Evolutionary conservation across 2,888 invertebrate genomes (phyloP).

Genomic region (Atherix ibis): DNA sequence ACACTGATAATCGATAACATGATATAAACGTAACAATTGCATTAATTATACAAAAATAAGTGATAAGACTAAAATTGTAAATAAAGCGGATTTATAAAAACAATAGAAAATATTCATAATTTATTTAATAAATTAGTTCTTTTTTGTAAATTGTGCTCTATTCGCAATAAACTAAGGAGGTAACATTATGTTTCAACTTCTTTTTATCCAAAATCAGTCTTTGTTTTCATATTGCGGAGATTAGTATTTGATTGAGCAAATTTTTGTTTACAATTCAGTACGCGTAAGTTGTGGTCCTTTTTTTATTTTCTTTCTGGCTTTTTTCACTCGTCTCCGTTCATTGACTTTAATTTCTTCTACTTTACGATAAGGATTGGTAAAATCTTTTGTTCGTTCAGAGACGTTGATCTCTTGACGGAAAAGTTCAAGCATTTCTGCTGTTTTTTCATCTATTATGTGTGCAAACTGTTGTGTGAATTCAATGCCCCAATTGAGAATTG

Average conservation of each 20-base stretch:
- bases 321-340: constrained; percentile 5
- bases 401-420: constrained; percentile 15
- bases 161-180: no score
- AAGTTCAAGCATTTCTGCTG: constrained; percentile 13
- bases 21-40: no score
- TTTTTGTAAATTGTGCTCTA: no score
- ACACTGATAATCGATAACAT: constrained; percentile 35
- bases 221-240: no score
- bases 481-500: constrained; percentile 14
- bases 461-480: constrained; percentile 13
- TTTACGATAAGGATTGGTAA: constrained; percentile 9
- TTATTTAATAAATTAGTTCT: no score
- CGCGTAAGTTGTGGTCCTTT: constrained; percentile 9
- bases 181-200: no score
- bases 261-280: constrained; percentile 6
- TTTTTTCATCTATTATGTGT: constrained; percentile 13
- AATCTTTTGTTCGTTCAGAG: constrained; percentile 11
- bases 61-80: no score
- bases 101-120: no score
- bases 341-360: not conserved
- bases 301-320: constrained; percentile 9
- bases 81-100: not conserved
- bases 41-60: no score
- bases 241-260: not conserved
- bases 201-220: no score